Conservation (phyloP, 2,797 vertebrate genomes). For the Anableps anableps region DNA sequence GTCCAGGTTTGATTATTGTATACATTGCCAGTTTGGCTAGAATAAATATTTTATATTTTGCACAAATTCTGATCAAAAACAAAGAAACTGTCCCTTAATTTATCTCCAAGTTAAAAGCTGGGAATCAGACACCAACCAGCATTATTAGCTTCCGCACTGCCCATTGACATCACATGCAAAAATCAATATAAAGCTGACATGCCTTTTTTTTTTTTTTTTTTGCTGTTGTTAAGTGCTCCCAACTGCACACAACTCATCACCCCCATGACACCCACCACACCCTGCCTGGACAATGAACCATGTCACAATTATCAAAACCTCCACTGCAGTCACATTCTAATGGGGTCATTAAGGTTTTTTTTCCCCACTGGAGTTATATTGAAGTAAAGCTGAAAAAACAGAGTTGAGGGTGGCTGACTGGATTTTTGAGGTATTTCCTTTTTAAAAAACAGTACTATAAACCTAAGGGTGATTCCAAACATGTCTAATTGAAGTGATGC, state of each 20-base stretch:
- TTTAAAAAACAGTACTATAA: background rate
- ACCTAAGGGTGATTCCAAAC: background rate
- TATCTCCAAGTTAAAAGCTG: background rate
- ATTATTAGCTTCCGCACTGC: background rate
- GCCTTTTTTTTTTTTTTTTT: background rate
- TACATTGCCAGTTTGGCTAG: background rate
- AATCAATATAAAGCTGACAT: conserved; percentile 2
- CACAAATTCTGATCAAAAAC: background rate
- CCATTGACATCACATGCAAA: background rate
- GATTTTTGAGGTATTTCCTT: background rate
- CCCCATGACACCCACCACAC: background rate
- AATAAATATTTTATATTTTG: background rate
- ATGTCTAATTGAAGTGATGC: background rate
- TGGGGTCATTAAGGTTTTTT: background rate
- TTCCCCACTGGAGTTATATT: background rate
- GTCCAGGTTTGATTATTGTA: background rate
- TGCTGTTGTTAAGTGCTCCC: background rate
- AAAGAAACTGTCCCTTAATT: background rate
- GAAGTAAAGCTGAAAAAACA: background rate
- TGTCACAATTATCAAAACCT: background rate
- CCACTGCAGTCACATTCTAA: background rate
- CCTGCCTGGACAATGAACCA: background rate
- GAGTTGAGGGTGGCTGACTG: background rate
- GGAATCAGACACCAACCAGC: background rate
- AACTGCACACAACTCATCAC: background rate